Evolutionary conservation across 2,888 invertebrate genomes (phyloP), one percentile per base, ranked within the genome.

Genomic region (Drosophila ochracea): DNA sequence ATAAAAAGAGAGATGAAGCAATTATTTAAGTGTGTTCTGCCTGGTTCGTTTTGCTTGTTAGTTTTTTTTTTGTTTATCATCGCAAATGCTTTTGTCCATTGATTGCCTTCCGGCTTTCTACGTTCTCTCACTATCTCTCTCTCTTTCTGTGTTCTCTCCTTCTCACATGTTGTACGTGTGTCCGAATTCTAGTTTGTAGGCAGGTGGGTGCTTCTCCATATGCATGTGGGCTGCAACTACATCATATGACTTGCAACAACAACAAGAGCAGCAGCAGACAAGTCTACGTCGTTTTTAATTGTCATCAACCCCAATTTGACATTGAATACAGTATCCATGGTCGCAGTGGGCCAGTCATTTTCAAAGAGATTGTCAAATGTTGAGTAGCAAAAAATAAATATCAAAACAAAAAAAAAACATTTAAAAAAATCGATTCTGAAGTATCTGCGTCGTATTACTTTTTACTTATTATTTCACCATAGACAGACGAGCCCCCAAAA

Each of bases 401-500:
- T 28, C 16, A 4, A 35, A 13, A 35, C 33, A 4, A 33, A 33
- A 33, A 11, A 33, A 33, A 33, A 33, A 11, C 11, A 33, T 33
- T 2, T 16, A 54, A 16, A 21, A 21, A 16, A 21, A 9, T 10
- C 28, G 6, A 10, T 35, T 55, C 37, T 13, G 37, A 19, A 55
- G 28, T 59, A 54, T n/a, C 49, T 52, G 58, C 55, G 52, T 41
- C 65, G 58, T 58, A 57, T 39, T 73, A 54, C 11, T 35, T 50
- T 28, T 19, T 28, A 37, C 28, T 30, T 88, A 80, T 85, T 83
- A 85, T 90, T 85, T 83, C 86, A 90, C 78, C 81, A 90, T 68
- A 83, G 83, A 57, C 55, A 61, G 85, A 85, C 85, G 90, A 90
- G 85, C 85, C 85, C 90, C 90, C 89, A 90, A 90, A 69, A 28